Evolutionary conservation across 1,140 invertebrate genomes (phyloP).

Genomic region (Bursaphelenchus mucronatus): DNA sequence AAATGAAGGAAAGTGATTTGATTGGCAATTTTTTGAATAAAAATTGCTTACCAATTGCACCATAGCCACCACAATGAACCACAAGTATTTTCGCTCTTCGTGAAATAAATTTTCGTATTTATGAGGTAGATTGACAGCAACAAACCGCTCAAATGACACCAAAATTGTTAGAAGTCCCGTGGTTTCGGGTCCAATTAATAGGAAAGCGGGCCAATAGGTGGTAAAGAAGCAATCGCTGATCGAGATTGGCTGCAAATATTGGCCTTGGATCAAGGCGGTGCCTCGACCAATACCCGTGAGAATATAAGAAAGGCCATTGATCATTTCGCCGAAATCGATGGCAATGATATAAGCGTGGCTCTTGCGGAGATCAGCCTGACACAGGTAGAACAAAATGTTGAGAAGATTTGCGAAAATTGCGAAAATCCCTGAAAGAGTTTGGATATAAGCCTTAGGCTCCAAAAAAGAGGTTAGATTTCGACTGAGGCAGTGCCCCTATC

Average conservation of each 20-base stretch:
- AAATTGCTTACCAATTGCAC: no score
- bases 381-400: conserved; percentile 25
- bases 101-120: conserved; percentile 19
- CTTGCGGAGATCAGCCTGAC: conserved; percentile 16
- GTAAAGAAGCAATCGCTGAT: conserved; percentile 31
- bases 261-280: conserved; percentile 10
- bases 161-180: conserved; percentile 23
- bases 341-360: conserved; percentile 28
- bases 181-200: conserved; percentile 28
- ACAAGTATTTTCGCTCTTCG: conserved; percentile 3
- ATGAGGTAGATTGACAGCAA: conserved; percentile 23
- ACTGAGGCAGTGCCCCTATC: no score
- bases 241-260: conserved; percentile 9
- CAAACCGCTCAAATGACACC: conserved; percentile 19
- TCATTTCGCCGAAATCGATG: conserved; percentile 29
- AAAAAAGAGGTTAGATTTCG: no score
- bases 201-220: conserved; percentile 24
- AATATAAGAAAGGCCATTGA: conserved; percentile 32
- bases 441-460: no score
- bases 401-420: conserved; percentile 26
- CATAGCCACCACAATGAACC: no score
- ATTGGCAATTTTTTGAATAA: no score
- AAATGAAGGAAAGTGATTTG: not conserved
- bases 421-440: conserved; percentile 21
- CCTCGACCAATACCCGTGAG: conserved; percentile 30